Percentiles rank a stretch among this genome's conserved stretches.
phyloP scores from a whole-genome alignment of 2,113 vertebrate genomes.

The Leucosticte australis region DNA sequence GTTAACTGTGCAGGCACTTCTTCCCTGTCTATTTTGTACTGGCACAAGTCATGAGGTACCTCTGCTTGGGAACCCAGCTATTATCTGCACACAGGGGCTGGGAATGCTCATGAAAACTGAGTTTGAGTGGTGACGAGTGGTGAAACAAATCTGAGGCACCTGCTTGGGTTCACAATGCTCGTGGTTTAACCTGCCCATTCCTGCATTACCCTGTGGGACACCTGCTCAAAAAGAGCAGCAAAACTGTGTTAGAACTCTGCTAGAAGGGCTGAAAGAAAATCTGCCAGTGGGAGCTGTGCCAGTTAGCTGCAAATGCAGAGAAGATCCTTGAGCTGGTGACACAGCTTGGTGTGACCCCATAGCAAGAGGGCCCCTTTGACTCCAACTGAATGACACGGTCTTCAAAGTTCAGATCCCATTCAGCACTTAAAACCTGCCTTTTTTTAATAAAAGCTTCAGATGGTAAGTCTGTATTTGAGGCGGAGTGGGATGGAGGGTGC shows the following conservation, averaged over 20 bases:
- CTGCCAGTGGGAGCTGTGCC: neutral
- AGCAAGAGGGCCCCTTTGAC: neutral
- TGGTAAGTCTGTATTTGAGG: neutral
- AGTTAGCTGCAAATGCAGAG: neutral
- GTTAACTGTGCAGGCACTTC: neutral
- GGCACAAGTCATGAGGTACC: neutral
- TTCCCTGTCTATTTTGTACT: neutral
- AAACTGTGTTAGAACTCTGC: neutral
- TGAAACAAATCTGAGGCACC: neutral
- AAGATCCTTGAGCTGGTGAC: neutral
- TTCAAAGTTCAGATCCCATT: neutral
- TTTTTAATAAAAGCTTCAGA: neutral
- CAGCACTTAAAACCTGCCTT: neutral
- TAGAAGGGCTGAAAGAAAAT: neutral
- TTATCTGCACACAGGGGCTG: neutral
- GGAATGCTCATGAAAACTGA: neutral
- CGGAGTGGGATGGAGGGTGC: neutral
- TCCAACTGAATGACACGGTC: neutral
- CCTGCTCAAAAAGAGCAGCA: neutral
- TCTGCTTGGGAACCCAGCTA: neutral
- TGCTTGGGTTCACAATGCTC: neutral
- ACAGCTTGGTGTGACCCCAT: neutral
- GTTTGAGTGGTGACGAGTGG: neutral
- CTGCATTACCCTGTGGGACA: neutral
- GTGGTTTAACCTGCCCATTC: neutral